Base-by-base conservation (phyloP, 2,888 invertebrate genomes). In the Drosophila tanythrix region DNA sequence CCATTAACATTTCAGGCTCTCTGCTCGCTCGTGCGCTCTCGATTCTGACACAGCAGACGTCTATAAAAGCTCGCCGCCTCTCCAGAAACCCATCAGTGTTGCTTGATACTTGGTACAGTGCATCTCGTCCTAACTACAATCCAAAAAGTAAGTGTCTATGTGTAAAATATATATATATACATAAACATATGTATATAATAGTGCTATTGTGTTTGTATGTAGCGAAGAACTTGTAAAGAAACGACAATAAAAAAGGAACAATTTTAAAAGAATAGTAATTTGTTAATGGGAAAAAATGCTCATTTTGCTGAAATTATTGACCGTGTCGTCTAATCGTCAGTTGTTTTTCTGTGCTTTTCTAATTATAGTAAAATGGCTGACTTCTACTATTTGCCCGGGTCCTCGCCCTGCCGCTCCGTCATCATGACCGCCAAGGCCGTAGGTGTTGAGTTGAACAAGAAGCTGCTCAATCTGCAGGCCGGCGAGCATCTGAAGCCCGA, bases 401-500 rank as follows among this genome's bases (percentile, higher is more conserved):
- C 96, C 70, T 92, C 95, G 0, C 96, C 96, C 59, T 96, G 96
- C 93, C 94, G 96, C 59, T 92, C 95, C 5, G 96, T 96, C 27
- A 92, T 95, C 58, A 93, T 96, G 86, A 93, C 94, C 1, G 96
- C 96, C 35, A 95, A 95, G 82, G 95, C 95, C 53, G 76, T 96
- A 25, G 96, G 95, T 11, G 93, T 96, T 55, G 94, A 95, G 4
- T 90, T 96, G 55, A 96, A 96, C 90, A 93, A 95, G 68, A 96
- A 95, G 90, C 52, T 92, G 6, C 90, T 94, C n/a, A 93, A 96
- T 89, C 91, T 96, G 55, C 94, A 94, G 94, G 93, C 93, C 57
- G 95, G 95, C 1, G 96, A 96, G 84, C 96, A 96, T 40, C 85
- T 96, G 70, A 95, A 94, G 67, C 96, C 96, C 0, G 96, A 96